Percentiles rank a stretch among this genome's conserved stretches.
Conservation (phyloP, 2,113 vertebrate species). For the Phrynocephalus versicolor region DNA sequence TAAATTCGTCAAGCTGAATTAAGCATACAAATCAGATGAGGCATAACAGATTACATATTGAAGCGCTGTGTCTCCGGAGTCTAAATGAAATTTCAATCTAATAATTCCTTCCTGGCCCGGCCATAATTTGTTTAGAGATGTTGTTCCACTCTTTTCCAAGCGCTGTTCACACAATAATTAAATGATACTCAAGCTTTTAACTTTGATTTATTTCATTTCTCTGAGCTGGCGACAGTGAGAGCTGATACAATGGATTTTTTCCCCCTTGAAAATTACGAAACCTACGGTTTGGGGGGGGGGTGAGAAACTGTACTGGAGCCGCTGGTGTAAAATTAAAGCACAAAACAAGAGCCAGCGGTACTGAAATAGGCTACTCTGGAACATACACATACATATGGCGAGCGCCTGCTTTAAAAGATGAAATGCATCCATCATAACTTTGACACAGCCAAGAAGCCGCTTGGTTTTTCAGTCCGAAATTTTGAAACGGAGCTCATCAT, state of each 20-base stretch:
- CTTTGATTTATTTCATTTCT: conserved; percentile 86
- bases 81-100: conserved; percentile 92
- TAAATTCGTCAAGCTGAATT: conserved; percentile 89
- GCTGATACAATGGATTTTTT: conserved; percentile 75
- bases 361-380: conserved; percentile 45
- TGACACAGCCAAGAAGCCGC: background rate
- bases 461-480: too few species aligned
- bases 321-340: conserved; percentile 45
- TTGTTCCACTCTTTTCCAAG: conserved; percentile 85
- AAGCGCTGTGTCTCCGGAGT: conserved; percentile 83
- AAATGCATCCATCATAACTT: background rate
- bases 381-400: too few species aligned
- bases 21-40: conserved; percentile 86
- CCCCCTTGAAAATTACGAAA: conserved; percentile 75
- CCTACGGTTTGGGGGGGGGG: conserved; percentile 68
- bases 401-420: background rate
- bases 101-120: conserved; percentile 82
- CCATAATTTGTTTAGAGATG: conserved; percentile 89
- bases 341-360: background rate
- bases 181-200: conserved; percentile 88
- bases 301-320: conserved; percentile 71
- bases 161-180: conserved; percentile 82
- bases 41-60: conserved; percentile 84
- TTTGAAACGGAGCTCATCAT: background rate
- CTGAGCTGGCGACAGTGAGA: conserved; percentile 79